phyloP scores from a whole-genome alignment of 2,888 invertebrate genomes.

The Ornithoptera priamus region DNA sequence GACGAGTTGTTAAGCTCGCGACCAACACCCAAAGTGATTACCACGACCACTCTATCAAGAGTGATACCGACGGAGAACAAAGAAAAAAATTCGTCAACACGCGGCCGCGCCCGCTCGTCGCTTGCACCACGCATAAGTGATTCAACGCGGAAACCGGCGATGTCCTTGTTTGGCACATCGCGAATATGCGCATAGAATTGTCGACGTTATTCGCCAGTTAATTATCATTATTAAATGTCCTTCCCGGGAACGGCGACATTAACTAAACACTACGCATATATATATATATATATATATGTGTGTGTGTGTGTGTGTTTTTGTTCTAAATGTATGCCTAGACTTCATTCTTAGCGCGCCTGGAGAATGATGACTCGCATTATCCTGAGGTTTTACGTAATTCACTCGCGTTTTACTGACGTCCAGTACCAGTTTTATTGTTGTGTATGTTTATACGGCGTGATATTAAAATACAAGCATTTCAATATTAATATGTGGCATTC shows the following conservation, averaged over 20 bases:
- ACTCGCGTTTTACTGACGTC: slow-evolving; percentile 5
- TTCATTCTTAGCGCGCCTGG: slow-evolving; percentile 38
- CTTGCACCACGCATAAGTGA: slow-evolving; percentile 50
- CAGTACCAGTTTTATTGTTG: background rate
- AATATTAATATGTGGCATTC: background rate
- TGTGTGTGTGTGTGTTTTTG: slow-evolving; percentile 32
- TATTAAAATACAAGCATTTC: slow-evolving; percentile 3
- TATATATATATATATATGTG: too few species aligned
- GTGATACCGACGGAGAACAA: too few species aligned
- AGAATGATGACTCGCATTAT: slow-evolving; percentile 30
- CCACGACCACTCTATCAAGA: too few species aligned
- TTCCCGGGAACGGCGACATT: slow-evolving; percentile 43
- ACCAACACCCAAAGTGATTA: too few species aligned
- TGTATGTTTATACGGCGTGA: slow-evolving; percentile 1
- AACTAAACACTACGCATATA: slow-evolving; percentile 27
- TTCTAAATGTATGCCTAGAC: slow-evolving; percentile 42
- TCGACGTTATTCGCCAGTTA: slow-evolving; percentile 60
- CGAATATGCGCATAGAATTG: slow-evolving; percentile 67
- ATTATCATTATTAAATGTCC: slow-evolving; percentile 69
- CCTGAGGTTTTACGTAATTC: slow-evolving; percentile 25
- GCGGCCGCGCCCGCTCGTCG: slow-evolving; percentile 34
- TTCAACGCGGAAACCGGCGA: slow-evolving; percentile 71
- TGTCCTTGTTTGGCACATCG: slow-evolving; percentile 74
- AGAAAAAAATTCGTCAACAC: background rate
- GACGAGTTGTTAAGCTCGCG: too few species aligned